Evolutionary conservation across 2,888 invertebrate species (phyloP).

Genomic region (Anthoptus insignis): DNA sequence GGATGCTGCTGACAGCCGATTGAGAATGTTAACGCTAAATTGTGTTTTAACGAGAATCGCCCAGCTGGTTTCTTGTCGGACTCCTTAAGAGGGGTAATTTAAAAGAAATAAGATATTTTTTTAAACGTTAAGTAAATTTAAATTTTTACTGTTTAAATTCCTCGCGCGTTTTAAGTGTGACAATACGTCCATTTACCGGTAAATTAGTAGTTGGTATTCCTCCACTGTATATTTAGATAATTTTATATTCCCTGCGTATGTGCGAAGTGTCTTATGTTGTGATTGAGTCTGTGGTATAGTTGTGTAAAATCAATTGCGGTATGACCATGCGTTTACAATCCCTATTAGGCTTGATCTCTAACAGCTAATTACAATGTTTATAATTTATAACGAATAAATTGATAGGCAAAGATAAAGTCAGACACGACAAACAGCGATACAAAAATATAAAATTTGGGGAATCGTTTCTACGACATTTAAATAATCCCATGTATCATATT

Average conservation of each 20-base stretch:
- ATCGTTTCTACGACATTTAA: too few relatives aligned
- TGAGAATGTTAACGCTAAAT: too few relatives aligned
- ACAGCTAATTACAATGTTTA: too few relatives aligned
- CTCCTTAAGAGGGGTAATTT: neutral
- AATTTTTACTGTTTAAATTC: slow-evolving; percentile 38
- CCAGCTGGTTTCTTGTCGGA: slow-evolving; percentile 18
- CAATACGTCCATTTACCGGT: slow-evolving; percentile 79
- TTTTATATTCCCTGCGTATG: slow-evolving; percentile 63
- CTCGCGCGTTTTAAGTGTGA: slow-evolving; percentile 51
- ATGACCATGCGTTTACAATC: too few relatives aligned
- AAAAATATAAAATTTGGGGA: too few relatives aligned
- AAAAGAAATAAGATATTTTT: slow-evolving; percentile 28
- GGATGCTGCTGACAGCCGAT: too few relatives aligned
- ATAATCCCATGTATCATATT: too few relatives aligned
- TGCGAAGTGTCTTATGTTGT: slow-evolving; percentile 57
- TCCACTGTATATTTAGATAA: slow-evolving; percentile 80
- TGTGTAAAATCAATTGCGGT: neutral
- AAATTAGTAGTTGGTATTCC: slow-evolving; percentile 69
- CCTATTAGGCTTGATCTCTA: too few relatives aligned
- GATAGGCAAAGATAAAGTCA: too few relatives aligned
- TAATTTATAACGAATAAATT: too few relatives aligned
- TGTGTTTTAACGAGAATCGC: too few relatives aligned
- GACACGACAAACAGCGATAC: neutral
- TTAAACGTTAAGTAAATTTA: slow-evolving; percentile 29
- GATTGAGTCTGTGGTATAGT: slow-evolving; percentile 43